Conservation (phyloP, 1,140 invertebrate species). For the Drosophila ogumai region DNA sequence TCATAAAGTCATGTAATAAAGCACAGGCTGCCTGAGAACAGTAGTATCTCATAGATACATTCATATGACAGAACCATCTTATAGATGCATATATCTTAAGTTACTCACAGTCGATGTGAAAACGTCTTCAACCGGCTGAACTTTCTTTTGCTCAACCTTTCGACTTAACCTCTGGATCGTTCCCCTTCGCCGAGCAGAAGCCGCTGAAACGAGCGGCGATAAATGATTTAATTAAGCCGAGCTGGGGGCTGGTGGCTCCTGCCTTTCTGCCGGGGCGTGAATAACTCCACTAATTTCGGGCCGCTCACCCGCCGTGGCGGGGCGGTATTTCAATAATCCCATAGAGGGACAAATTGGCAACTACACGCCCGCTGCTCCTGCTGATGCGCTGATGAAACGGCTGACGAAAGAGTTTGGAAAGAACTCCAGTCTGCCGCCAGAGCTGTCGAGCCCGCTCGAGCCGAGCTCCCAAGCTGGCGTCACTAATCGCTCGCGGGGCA, state of each 20-base stretch:
- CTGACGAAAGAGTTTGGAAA: conserved; percentile 53
- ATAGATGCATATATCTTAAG: no score
- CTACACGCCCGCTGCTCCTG: conserved; percentile 29
- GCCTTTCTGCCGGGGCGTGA: conserved; percentile 20
- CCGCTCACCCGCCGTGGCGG: background rate
- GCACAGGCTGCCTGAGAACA: background rate
- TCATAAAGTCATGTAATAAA: background rate
- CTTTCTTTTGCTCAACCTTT: conserved; percentile 16
- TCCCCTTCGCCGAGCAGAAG: conserved; percentile 16
- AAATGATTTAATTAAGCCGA: conserved; percentile 53
- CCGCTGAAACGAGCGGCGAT: conserved; percentile 23
- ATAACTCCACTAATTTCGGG: conserved; percentile 48
- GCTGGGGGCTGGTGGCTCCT: background rate
- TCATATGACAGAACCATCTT: background rate
- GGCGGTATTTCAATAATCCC: conserved; percentile 49
- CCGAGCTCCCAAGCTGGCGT: conserved; percentile 44
- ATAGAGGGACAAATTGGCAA: conserved; percentile 53
- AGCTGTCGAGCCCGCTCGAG: background rate
- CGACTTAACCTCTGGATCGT: conserved; percentile 20
- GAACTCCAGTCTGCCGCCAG: conserved; percentile 11
- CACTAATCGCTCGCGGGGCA: conserved; percentile 44
- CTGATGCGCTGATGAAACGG: conserved; percentile 40
- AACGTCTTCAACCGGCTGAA: background rate
- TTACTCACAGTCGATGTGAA: background rate
- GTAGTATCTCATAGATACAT: background rate